A percentile compares a stretch with the other conserved stretches of the same genome.
These are phyloP conservation scores for Trinorchestia longiramus DNA, from an alignment of 1,140 invertebrate genomes.

Conservation along the genomic window DNA sequence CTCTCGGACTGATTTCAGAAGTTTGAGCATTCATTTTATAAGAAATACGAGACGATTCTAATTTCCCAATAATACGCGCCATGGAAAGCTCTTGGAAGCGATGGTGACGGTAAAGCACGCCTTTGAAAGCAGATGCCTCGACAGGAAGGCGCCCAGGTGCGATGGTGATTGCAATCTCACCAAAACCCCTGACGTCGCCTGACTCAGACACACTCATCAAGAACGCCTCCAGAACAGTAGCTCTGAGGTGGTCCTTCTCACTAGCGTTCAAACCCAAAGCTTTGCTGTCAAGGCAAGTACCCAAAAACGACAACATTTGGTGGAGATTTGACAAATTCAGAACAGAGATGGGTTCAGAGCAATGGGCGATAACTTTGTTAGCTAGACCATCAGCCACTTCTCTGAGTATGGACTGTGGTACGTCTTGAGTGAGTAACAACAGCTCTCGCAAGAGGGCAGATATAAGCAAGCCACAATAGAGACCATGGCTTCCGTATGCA, in stretches of 20 bases:
- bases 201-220: neutral
- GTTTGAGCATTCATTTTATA: neutral
- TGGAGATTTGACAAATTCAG: constrained; percentile 1
- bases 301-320: constrained; percentile 12
- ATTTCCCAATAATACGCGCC: neutral
- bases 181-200: neutral
- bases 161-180: neutral
- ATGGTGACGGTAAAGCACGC: constrained; percentile 23
- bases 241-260: neutral
- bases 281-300: neutral
- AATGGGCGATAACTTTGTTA: neutral
- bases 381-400: neutral
- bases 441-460: neutral
- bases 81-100: neutral
- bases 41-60: neutral
- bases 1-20: neutral
- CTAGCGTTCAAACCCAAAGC: neutral
- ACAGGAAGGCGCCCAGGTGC: neutral
- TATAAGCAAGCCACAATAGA: neutral
- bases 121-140: neutral
- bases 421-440: neutral
- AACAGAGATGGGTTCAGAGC: neutral
- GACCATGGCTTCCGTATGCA: constrained; percentile 30
- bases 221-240: neutral
- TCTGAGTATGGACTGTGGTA: neutral